phyloP scores from a whole-genome alignment of 1,140 invertebrate genomes.

The Drosophila santomea region DNA sequence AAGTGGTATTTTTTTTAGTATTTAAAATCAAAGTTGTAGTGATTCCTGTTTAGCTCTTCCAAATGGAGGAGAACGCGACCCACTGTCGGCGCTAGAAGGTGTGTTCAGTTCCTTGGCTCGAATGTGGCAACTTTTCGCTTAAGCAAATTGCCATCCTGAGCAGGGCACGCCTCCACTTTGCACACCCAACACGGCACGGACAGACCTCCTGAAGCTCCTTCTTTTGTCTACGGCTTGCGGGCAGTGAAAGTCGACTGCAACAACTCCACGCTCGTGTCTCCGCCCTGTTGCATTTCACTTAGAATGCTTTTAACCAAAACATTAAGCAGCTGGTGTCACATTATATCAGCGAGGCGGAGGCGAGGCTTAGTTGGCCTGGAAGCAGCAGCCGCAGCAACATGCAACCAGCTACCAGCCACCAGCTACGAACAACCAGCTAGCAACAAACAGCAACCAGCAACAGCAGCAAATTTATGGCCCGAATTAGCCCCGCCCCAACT shows the following conservation, averaged over 20 bases:
- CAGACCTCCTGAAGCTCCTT: conserved; percentile 4
- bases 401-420: conserved; percentile 9
- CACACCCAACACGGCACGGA: neutral
- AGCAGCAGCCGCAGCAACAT: conserved; percentile 12
- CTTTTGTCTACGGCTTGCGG: conserved; percentile 57
- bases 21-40: no score
- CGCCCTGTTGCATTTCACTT: conserved; percentile 75
- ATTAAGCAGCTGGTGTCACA: conserved; percentile 82
- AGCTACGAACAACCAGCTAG: conserved; percentile 8
- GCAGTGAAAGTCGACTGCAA: conserved; percentile 57
- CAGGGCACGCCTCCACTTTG: conserved; percentile 25
- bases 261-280: conserved; percentile 20
- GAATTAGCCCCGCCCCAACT: conserved; percentile 46
- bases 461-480: conserved; percentile 56
- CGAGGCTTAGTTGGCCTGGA: conserved; percentile 24
- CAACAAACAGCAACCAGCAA: conserved; percentile 11
- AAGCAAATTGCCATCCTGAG: conserved; percentile 72
- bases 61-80: neutral
- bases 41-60: neutral
- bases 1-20: no score
- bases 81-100: conserved; percentile 8
- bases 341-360: conserved; percentile 67
- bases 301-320: conserved; percentile 83
- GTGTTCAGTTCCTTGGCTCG: conserved; percentile 29
- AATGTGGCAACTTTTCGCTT: conserved; percentile 60